Percentiles rank a stretch among this genome's conserved stretches.
Conservation (phyloP, 2,888 invertebrate genomes). For the Rotaria magnacalcarata region DNA sequence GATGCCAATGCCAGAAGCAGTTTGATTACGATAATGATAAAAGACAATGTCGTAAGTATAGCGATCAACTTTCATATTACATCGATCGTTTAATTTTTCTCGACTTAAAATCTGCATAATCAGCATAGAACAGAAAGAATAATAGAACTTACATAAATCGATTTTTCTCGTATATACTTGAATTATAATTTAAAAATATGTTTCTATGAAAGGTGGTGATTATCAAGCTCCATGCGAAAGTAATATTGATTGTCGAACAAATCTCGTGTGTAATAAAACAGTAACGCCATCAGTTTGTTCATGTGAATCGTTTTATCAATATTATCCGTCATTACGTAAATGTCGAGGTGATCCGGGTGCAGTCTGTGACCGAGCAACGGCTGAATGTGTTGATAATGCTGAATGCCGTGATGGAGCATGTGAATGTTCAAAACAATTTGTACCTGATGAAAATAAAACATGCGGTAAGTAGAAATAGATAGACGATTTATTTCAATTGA, state of each 20-base stretch:
- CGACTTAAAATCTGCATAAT: too few species aligned
- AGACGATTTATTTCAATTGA: too few species aligned
- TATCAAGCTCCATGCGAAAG: slow-evolving; percentile 1
- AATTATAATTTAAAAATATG: too few species aligned
- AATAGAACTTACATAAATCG: too few species aligned
- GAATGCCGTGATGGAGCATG: slow-evolving; percentile 9
- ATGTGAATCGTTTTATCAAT: background rate
- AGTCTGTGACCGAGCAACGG: background rate
- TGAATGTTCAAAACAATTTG: background rate
- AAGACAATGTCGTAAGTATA: slow-evolving; percentile 14
- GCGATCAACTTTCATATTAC: too few species aligned
- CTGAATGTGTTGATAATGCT: slow-evolving; percentile 28
- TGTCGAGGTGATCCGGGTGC: slow-evolving; percentile 31
- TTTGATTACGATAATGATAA: background rate
- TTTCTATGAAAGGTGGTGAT: background rate
- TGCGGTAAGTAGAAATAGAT: background rate
- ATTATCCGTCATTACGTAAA: background rate
- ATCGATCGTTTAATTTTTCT: too few species aligned
- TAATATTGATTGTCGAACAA: background rate
- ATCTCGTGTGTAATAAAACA: slow-evolving; percentile 1
- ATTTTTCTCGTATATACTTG: too few species aligned
- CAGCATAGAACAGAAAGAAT: too few species aligned
- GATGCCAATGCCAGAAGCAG: background rate
- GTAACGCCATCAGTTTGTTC: background rate
- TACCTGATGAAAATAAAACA: background rate